phyloP scores from a whole-genome alignment of 1,140 invertebrate genomes.

The Polypedilum vanderplanki region DNA sequence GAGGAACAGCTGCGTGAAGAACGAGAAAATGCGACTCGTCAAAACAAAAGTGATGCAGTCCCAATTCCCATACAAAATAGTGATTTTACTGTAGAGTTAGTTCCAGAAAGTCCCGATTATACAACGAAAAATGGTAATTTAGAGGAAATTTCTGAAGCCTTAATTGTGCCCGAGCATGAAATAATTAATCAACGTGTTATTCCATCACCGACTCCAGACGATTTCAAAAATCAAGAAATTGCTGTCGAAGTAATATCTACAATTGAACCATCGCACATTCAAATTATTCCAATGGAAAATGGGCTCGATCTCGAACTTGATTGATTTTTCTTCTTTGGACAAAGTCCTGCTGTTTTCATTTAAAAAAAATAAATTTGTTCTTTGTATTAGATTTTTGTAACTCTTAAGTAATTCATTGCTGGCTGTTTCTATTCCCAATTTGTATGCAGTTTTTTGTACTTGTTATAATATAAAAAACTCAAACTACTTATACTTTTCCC shows the following conservation, averaged over 20 bases:
- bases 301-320: not conserved
- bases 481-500: too few relatives aligned
- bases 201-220: not conserved
- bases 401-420: not conserved
- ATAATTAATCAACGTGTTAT: slow-evolving; percentile 8
- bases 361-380: not conserved
- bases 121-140: not conserved
- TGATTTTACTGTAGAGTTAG: not conserved
- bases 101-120: slow-evolving; percentile 19
- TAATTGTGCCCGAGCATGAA: not conserved
- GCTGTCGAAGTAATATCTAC: not conserved
- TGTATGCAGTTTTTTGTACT: not conserved
- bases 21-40: not conserved
- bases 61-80: not conserved
- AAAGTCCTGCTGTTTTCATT: not conserved
- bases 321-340: not conserved
- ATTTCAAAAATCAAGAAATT: not conserved
- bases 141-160: slow-evolving; percentile 14
- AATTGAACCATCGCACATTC: slow-evolving; percentile 21
- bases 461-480: too few relatives aligned
- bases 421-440: not conserved
- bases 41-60: not conserved
- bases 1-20: slow-evolving; percentile 2
- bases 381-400: not conserved
- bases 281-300: slow-evolving; percentile 9